Evolutionary conservation across 2,797 vertebrate species (phyloP).

Genomic region (Coreius guichenoti): DNA sequence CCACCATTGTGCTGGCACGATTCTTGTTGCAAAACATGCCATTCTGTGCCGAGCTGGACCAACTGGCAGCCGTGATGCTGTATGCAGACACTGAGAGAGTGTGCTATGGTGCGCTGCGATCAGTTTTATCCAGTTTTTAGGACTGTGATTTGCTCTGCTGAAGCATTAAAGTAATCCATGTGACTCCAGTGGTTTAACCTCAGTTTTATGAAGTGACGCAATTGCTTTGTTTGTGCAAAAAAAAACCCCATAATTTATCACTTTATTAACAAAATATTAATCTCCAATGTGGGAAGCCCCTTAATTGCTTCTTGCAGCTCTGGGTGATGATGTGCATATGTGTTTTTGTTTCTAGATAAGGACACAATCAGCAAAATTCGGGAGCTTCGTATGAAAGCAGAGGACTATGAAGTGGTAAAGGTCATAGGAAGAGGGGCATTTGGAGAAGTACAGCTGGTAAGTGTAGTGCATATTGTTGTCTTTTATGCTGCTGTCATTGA

Average conservation of each 20-base stretch:
- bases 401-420: slow-evolving; percentile 98
- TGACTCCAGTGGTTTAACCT: not conserved
- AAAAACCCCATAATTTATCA: not conserved
- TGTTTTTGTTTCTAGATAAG: slow-evolving; percentile 82
- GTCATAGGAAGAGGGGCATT: slow-evolving; percentile 99
- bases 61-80: too few relatives aligned
- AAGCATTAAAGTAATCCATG: not conserved
- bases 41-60: too few relatives aligned
- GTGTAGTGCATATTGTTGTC: slow-evolving; percentile 48
- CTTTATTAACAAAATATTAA: not conserved
- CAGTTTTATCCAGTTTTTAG: not conserved
- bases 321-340: not conserved
- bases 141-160: not conserved
- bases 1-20: too few relatives aligned
- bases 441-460: slow-evolving; percentile 97
- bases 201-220: not conserved
- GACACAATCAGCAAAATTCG: slow-evolving; percentile 97
- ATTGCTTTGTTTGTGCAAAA: too few relatives aligned
- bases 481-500: not conserved
- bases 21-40: too few relatives aligned
- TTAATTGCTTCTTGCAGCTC: not conserved
- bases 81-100: too few relatives aligned
- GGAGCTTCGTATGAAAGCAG: slow-evolving; percentile 99
- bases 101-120: too few relatives aligned
- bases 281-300: not conserved